Base-by-base conservation (phyloP, 92 coral and sea anemone species). In the Siderastrea siderea region DNA sequence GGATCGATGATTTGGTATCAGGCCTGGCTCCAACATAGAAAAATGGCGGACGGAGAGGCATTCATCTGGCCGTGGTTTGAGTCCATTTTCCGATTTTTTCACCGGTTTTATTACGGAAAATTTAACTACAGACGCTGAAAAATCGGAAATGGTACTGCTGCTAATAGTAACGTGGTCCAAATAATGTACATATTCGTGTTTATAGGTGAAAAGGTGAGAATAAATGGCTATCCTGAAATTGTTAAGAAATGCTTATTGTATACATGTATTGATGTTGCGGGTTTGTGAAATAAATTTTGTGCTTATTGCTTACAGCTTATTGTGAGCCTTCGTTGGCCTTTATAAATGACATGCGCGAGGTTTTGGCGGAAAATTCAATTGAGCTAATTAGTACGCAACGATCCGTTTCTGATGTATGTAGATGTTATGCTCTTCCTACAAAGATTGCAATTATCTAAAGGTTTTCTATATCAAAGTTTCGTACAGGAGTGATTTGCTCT, bases 251-350 rank as follows among this genome's bases (percentile, higher is more conserved):
- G 50, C 64, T 7, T 60, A 12, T 60, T 68, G 73, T 68, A 68
- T 46, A 68, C 19, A 1, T 68, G n/a, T 68, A 11, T 60, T 60
- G 64, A 14, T 66, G 71, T 38, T 66, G 71, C 71, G 45, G 5
- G 73, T 15, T 68, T 68, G 6, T 15, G 2, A 26, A 68, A 68
- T n/a, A n/a, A 68, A 68, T 0, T 68, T 66, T 17, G 47, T 68
- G 73, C 46, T 15, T 68, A 68, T 68, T 68, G 73, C 73, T 17
- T 26, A n/a, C 78, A 74, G 61, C 78, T 74, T 74, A 50, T 7
- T 75, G 3, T 54, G 79, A 75, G 64, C 79, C 79, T 75, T 75
- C 65, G 47, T 5, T 75, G 79, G 5, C 73, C n/a, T 14, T 75
- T 53, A 53, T 19, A 75, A 19, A 10, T 75, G 79, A 53, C 79